A percentile compares a stretch with the other conserved stretches of the same genome.
Conservation (phyloP, 1,140 invertebrate species). For the Pseudobourletiella spinata region DNA sequence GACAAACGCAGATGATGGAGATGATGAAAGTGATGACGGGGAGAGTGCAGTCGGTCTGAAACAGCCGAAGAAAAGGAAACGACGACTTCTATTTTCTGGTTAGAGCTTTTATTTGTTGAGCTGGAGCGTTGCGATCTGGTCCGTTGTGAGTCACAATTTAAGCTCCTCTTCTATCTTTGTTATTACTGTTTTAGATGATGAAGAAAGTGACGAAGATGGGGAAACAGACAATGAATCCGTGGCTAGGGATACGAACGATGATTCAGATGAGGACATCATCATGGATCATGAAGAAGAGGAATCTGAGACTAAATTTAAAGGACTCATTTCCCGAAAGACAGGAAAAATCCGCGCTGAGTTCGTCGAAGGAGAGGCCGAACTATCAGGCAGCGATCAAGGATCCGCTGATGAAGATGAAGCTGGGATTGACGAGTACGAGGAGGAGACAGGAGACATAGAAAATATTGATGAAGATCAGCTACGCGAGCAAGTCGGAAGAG, state of each 20-base stretch:
- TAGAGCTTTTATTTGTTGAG: too few species aligned
- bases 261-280: background rate
- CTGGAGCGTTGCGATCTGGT: too few species aligned
- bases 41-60: conserved; percentile 39
- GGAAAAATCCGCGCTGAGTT: conserved; percentile 49
- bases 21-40: conserved; percentile 10
- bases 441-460: conserved; percentile 66
- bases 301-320: conserved; percentile 50
- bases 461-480: conserved; percentile 58
- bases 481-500: conserved; percentile 55
- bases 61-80: conserved; percentile 40
- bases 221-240: background rate
- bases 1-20: background rate
- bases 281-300: conserved; percentile 37
- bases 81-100: conserved; percentile 32
- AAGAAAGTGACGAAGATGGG: conserved; percentile 25
- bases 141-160: too few species aligned
- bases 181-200: background rate
- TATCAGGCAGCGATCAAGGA: conserved; percentile 71
- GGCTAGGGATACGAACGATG: background rate
- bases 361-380: conserved; percentile 73
- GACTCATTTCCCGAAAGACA: conserved; percentile 26
- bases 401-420: conserved; percentile 69
- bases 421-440: conserved; percentile 59
- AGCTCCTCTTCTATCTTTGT: too few species aligned